Evolutionary conservation across 1,140 invertebrate species (phyloP), one percentile per base, ranked within the genome.

Genomic region (Rhopalosiphum padi): DNA sequence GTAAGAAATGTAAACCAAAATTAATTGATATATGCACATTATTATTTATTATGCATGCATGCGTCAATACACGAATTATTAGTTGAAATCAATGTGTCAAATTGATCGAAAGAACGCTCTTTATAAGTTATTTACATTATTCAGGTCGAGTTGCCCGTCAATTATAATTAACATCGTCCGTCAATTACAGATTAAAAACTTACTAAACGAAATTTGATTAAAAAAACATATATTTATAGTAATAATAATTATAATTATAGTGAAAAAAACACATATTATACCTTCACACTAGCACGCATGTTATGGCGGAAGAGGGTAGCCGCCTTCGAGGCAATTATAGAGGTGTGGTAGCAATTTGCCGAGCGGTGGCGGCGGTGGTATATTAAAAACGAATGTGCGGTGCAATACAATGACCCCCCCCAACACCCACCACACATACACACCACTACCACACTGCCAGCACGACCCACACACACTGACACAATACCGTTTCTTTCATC

Each of bases 321-420:
- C 91, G n/a, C 77, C 90, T 92, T 92, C 68, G 46, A 18, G 91
- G 60, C 91, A 83, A 92, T 92, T 92, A 92, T 48, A 83, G 91
- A 82, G 91, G 91, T 92, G 91, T 83, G 91, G 91, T 92, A 92
- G 68, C 91, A 82, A 82, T 82, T 89, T 89, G 35, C 51, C 37
- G 23, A 37, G 35, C 88, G 23, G 43, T 41, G 25, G 85, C 37
- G 37, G n/a, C 87, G 51, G 88, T 37, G 77, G 60, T 48, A 83
- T 91, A 91, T 77, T 77, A 82, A 48, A n/a, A 82, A 82, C 35
- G n/a, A n/a, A 46, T 92, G 91, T 92, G 77, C 35, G 25, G 88
- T 35, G n/a, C 9, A 83, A 22, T 48, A 92, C 46, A 91, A 77
- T 77, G 41, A 68, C n/a, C 85, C 30, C 85, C 25, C 23, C 15